A percentile compares a stretch with the other conserved stretches of the same genome.
Evolutionary conservation across 2,113 vertebrate genomes (phyloP).

Genomic region (Phainopepla nitens): DNA sequence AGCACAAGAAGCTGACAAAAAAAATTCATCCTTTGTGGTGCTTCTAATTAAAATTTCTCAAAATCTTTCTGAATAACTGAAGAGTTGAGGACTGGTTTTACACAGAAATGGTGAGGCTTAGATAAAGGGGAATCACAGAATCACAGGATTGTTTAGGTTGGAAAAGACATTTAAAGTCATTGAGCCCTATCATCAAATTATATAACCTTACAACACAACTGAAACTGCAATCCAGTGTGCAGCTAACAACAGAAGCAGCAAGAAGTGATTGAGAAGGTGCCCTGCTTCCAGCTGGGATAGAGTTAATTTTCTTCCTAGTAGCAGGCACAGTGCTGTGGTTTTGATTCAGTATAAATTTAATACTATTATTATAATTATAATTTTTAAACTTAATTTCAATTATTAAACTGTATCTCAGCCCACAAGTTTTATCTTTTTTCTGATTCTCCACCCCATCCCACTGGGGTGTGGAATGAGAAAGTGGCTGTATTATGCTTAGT

Average conservation of each 20-base stretch:
- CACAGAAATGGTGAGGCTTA: not conserved
- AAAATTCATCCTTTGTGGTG: accelerated
- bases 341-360: not conserved
- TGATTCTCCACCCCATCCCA: not conserved
- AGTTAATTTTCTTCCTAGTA: not conserved
- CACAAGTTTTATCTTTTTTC: not conserved
- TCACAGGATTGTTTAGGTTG: not conserved
- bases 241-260: not conserved
- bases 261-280: not conserved
- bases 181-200: not conserved
- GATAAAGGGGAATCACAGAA: not conserved
- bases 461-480: not conserved
- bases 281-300: not conserved
- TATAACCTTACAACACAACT: not conserved
- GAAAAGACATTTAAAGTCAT: not conserved
- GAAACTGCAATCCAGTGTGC: not conserved
- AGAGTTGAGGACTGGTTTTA: not conserved
- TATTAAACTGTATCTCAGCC: not conserved
- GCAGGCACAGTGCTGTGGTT: not conserved
- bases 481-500: not conserved
- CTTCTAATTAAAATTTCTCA: not conserved
- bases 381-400: not conserved
- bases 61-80: not conserved
- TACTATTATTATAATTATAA: too few relatives aligned
- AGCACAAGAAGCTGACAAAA: not conserved